Percentiles rank a stretch among this genome's conserved stretches.
Evolutionary conservation across 2,113 vertebrate species (phyloP).

Genomic region (Tenrec ecaudatus): DNA sequence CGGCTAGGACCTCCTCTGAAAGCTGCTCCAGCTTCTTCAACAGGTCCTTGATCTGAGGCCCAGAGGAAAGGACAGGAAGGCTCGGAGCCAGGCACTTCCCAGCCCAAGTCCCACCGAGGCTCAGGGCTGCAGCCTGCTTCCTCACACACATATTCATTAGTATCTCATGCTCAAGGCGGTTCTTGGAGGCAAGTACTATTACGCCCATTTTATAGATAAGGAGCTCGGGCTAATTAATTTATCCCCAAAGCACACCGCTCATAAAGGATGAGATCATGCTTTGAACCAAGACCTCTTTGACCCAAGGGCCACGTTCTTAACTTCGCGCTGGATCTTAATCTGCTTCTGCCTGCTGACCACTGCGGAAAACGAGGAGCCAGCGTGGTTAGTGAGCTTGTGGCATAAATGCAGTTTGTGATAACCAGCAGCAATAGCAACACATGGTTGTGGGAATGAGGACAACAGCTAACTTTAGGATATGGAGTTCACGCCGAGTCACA

Average conservation of each 20-base stretch:
- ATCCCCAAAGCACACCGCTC: conserved; percentile 45
- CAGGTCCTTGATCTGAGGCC: conserved; percentile 82
- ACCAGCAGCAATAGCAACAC: not conserved
- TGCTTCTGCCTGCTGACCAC: not conserved
- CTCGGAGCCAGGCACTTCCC: not conserved
- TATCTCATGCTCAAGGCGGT: not conserved
- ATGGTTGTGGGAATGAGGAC: not conserved
- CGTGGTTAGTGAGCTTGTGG: not conserved
- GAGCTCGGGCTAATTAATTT: not conserved
- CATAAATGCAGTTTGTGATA: not conserved
- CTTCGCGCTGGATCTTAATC: not conserved
- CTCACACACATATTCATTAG: not conserved
- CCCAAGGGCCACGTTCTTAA: not conserved
- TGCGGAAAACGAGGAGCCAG: not conserved
- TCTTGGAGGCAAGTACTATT: not conserved
- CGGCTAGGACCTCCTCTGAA: conserved; percentile 82
- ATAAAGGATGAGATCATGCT: conserved; percentile 2
- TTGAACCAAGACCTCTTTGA: conserved; percentile 29
- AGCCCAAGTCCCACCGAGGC: not conserved
- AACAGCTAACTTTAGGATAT: not conserved
- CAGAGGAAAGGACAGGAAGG: not conserved
- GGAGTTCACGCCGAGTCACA: not conserved
- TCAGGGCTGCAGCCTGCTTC: not conserved
- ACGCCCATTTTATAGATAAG: not conserved
- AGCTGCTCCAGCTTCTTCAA: conserved; percentile 84